phyloP scores from a whole-genome alignment of 2,113 vertebrate genomes.

The Microtus montanus region DNA sequence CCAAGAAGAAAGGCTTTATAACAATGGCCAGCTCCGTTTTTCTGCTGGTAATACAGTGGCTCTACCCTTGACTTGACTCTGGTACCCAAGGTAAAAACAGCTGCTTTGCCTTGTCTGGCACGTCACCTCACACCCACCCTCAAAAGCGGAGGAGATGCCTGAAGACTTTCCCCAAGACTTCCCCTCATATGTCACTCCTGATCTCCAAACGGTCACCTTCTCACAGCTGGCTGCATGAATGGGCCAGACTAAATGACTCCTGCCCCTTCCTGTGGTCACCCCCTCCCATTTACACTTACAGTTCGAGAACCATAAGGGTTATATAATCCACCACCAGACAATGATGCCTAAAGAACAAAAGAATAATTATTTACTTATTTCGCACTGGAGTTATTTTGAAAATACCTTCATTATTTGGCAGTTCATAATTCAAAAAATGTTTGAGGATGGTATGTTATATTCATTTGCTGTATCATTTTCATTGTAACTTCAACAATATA shows the following conservation, averaged over 20 bases:
- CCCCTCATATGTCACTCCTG: neutral
- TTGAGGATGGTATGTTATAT: neutral
- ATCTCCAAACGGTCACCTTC: neutral
- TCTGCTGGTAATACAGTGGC: neutral
- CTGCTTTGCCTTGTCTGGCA: neutral
- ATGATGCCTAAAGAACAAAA: conserved; percentile 87
- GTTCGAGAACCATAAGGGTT: conserved; percentile 88
- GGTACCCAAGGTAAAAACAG: neutral
- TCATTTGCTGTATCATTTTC: neutral
- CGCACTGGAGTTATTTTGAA: conserved; percentile 33
- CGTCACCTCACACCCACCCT: neutral
- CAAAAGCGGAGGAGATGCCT: neutral
- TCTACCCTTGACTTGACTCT: neutral
- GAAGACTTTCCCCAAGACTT: neutral
- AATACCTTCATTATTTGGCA: neutral
- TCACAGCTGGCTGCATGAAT: neutral
- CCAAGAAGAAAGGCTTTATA: conserved; percentile 79
- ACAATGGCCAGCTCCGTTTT: conserved; percentile 8
- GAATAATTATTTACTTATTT: conserved; percentile 48
- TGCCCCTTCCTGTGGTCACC: neutral
- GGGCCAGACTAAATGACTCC: neutral
- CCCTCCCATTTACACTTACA: conserved; percentile 86
- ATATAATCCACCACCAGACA: conserved; percentile 88
- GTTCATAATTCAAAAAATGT: conserved; percentile 10
- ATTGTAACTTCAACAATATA: conserved; percentile 3